Evolutionary conservation across 2,888 invertebrate genomes (phyloP), one percentile per base, ranked within the genome.

Genomic region (Andrena hattorfiana): DNA sequence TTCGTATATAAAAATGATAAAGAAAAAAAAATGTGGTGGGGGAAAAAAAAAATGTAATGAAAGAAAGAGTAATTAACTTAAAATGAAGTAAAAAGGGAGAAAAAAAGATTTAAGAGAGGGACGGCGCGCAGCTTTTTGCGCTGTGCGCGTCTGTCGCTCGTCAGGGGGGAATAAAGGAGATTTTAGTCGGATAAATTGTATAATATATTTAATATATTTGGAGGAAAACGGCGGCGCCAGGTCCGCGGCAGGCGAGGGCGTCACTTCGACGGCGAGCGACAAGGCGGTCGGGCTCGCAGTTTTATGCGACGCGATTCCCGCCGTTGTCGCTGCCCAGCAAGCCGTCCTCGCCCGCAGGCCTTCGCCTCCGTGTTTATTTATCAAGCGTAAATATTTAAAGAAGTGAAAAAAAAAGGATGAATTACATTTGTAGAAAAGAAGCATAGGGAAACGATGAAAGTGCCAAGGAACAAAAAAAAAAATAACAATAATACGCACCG

Each of bases 121-220:
- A 87, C 85, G 86, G 88, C 83, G 84, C 89, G 89, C 90, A 92
- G 92, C 89, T 92, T 92, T 92, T 92, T 92, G 91, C 90, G 90
- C 92, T 92, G 92, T 88, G 91, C 85, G 81, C 78, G 77, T 75
- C 80, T 74, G 86, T 80, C 59, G 80, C 80, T 72, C 88, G 72
- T 67, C 72, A 62, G 68, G 74, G 88, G 85, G 87, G 87, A 88
- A 88, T 88, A 91, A 92, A 90, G 90, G 90, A 92, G 91, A 92
- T 91, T 93, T 92, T 93, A 92, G 92, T 91, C 89, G 90, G 91
- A 90, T 91, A 92, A 93, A 94, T 93, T 93, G 92, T 93, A 93
- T 93, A 92, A 92, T 93, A 94, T 93, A 94, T 92, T 92, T 94
- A 93, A 93, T 94, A 94, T 94, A 94, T 94, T 93, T 92, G 91